These are phyloP conservation scores for Loriculus beryllinus DNA, from an alignment of 2,797 vertebrate genomes.

Conservation along the genomic window DNA sequence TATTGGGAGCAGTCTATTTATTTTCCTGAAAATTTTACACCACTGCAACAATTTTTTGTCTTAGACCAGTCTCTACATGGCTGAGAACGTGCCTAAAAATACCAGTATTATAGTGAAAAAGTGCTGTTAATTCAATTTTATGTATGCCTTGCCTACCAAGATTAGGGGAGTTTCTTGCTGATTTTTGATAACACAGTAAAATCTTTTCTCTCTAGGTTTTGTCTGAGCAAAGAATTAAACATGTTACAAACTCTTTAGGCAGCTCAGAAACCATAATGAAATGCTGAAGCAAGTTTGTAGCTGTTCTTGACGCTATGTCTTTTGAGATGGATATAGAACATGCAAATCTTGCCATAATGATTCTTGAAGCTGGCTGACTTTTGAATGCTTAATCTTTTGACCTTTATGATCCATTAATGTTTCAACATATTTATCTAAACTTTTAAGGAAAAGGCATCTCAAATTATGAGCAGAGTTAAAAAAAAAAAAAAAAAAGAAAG, in stretches of 20 bases:
- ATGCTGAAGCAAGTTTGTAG: neutral
- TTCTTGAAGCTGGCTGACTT: neutral
- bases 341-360: neutral
- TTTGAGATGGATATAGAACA: neutral
- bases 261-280: neutral
- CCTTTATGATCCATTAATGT: slow-evolving; percentile 38
- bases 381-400: slow-evolving; percentile 8
- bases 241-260: neutral
- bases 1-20: neutral
- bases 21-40: neutral
- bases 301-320: neutral
- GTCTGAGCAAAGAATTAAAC: neutral
- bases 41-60: neutral
- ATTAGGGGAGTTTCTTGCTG: neutral
- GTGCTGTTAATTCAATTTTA: neutral
- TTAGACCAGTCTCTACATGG: neutral
- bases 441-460: slow-evolving; percentile 52
- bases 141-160: neutral
- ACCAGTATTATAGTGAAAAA: neutral
- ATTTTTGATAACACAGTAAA: neutral
- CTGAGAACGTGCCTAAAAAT: neutral
- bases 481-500: neutral
- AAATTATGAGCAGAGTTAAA: slow-evolving; percentile 2
- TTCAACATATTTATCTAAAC: slow-evolving; percentile 52
- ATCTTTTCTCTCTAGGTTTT: neutral